These are phyloP conservation scores for Poecilia picta DNA, from an alignment of 2,797 vertebrate species.

Conservation along the genomic window DNA sequence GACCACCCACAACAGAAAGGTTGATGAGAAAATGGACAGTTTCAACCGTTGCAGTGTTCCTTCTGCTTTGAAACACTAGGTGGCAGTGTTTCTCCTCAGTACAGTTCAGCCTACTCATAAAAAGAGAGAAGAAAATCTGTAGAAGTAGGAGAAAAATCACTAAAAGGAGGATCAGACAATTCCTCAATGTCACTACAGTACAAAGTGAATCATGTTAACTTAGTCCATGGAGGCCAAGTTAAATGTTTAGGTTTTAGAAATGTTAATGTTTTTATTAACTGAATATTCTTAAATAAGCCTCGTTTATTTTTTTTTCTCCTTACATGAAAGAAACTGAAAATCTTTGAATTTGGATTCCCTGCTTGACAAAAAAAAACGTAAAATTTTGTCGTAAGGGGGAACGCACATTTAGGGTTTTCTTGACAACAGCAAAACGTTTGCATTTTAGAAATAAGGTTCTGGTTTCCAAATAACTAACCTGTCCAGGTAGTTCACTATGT, in stretches of 20 bases:
- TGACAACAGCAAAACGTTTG: background rate
- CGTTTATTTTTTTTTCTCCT: background rate
- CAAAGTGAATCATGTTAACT: background rate
- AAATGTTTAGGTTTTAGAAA: background rate
- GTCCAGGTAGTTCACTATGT: conserved; percentile 99
- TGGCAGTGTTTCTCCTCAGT: conserved; percentile 50
- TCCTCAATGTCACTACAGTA: conserved; percentile 32
- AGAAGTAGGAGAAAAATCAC: background rate
- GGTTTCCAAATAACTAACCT: conserved; percentile 82
- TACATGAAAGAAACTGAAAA: background rate
- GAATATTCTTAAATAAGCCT: background rate
- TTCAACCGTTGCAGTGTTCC: background rate
- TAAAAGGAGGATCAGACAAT: conserved; percentile 18
- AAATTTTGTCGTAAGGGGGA: background rate
- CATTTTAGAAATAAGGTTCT: background rate
- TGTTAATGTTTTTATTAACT: background rate
- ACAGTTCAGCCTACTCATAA: conserved; percentile 14
- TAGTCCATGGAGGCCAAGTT: background rate
- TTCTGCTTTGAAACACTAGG: conserved; percentile 44
- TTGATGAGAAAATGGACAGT: no score
- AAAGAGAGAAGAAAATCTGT: conserved; percentile 22
- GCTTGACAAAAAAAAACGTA: background rate
- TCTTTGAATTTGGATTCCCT: background rate
- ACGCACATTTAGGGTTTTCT: background rate
- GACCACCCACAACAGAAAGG: conserved; percentile 9